These are phyloP conservation scores for Aulostomus chinensis DNA, from an alignment of 2,797 vertebrate species.

Conservation along the genomic window DNA sequence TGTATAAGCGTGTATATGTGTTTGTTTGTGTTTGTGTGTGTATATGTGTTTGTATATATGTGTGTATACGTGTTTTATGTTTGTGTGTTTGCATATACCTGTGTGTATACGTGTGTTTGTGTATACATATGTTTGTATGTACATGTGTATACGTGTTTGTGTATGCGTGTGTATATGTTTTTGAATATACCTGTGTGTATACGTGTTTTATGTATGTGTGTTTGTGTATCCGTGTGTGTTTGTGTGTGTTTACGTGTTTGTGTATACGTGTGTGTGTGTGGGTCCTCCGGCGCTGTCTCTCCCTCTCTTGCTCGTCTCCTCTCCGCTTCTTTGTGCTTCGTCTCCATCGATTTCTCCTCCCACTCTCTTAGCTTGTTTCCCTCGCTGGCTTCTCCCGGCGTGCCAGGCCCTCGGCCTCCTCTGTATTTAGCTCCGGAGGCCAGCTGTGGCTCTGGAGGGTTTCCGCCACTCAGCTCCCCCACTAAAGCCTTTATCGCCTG, in stretches of 20 bases:
- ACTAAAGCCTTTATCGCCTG: slow-evolving; percentile 47
- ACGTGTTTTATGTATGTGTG: neutral
- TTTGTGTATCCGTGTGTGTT: slow-evolving; percentile 2
- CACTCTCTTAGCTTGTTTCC: slow-evolving; percentile 2
- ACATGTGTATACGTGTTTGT: too few relatives aligned
- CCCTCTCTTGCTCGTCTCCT: too few relatives aligned
- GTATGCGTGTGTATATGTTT: too few relatives aligned
- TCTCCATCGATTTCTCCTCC: slow-evolving; percentile 26
- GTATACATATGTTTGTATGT: too few relatives aligned
- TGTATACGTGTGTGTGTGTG: too few relatives aligned
- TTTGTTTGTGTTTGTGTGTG: too few relatives aligned
- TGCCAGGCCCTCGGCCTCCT: slow-evolving; percentile 12
- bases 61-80: too few relatives aligned
- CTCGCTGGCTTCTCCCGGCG: slow-evolving; percentile 4
- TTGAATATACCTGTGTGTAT: too few relatives aligned
- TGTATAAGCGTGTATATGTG: too few relatives aligned
- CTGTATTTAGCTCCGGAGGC: slow-evolving; percentile 57
- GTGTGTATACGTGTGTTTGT: slow-evolving; percentile 1
- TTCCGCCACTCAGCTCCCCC: slow-evolving; percentile 25
- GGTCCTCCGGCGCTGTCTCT: too few relatives aligned
- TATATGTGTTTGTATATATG: too few relatives aligned
- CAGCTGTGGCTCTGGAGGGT: slow-evolving; percentile 52
- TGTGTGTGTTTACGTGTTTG: neutral
- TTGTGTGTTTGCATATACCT: neutral
- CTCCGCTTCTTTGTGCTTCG: slow-evolving; percentile 6